Base-by-base conservation (phyloP, 2,888 invertebrate species). In the Apodemia duryi region DNA sequence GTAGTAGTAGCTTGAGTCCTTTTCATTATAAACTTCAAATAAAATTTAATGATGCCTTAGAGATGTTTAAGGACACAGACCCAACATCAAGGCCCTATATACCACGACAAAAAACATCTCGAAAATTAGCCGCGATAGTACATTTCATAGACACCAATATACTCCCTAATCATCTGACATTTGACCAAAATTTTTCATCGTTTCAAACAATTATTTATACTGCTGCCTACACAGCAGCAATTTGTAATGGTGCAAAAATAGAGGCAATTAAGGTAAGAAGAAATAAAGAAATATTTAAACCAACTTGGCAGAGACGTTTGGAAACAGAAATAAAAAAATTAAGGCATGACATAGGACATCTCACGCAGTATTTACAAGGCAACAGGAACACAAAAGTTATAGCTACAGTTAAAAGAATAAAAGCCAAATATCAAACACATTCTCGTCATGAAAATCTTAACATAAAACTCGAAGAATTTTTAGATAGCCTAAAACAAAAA, bases 271-370 rank as follows among this genome's bases (percentile, higher is more conserved):
- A 43, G 6, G 38, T n/a, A 13, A 54, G 5, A 57, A 9, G 10
- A 13, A 46, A 52, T 11, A 63, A 49, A 13, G 52, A 32, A 1
- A 63, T 9, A n/a, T 38, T 32, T 5, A 67, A 67, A 49, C 62
- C 64, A 29, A 63, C 54, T 10, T 72, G 70, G 71, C 68, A 70
- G 61, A 67, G 7, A n/a, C 65, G 70, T 41, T 11, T 70, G 29
- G 65, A 71, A 64, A 65, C 57, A n/a, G 51, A 62, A 57, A 21
- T 71, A 46, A 49, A 60, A 5, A 64, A 66, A 6, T 29, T 71
- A 52, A 60, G 71, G 67, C 35, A 54, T 70, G 13, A 46, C 9
- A 13, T 70, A 54, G 70, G 65, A 10, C 32, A 63, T 62, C 46
- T 70, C 6, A 67, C 65, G 28, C 60, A 67, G 35, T 66, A 61